phyloP scores from a whole-genome alignment of 2,113 vertebrate genomes.

The Ploceus nigricollis region DNA sequence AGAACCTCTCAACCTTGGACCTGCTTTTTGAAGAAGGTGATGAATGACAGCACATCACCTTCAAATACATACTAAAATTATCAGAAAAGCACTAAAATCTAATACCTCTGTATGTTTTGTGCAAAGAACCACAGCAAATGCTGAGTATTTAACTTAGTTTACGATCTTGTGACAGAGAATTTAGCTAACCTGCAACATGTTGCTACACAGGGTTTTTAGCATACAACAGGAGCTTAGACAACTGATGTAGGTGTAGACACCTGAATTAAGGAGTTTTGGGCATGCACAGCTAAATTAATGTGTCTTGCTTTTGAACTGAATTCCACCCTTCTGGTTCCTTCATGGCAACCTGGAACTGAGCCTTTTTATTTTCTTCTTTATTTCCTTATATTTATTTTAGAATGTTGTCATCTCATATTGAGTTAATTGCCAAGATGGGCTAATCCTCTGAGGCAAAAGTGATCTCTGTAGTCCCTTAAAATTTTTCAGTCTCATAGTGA shows the following conservation, averaged over 20 bases:
- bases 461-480: neutral
- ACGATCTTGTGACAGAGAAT: neutral
- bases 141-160: neutral
- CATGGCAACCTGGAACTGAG: neutral
- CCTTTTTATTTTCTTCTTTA: neutral
- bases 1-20: neutral
- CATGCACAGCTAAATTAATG: neutral
- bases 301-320: neutral
- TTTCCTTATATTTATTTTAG: neutral
- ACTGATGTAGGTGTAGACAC: accelerated
- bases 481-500: neutral
- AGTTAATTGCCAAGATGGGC: neutral
- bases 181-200: neutral
- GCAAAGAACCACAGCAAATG: neutral
- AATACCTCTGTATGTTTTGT: neutral
- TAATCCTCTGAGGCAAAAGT: neutral
- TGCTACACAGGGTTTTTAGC: neutral
- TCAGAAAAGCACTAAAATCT: neutral
- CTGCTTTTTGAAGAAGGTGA: neutral
- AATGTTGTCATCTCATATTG: neutral
- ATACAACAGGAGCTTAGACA: neutral
- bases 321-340: neutral
- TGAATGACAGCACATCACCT: neutral
- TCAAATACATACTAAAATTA: neutral
- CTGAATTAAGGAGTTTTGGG: neutral